These are phyloP conservation scores for Sphaerodactylus townsendi DNA, from an alignment of 2,113 vertebrate genomes.

Conservation along the genomic window DNA sequence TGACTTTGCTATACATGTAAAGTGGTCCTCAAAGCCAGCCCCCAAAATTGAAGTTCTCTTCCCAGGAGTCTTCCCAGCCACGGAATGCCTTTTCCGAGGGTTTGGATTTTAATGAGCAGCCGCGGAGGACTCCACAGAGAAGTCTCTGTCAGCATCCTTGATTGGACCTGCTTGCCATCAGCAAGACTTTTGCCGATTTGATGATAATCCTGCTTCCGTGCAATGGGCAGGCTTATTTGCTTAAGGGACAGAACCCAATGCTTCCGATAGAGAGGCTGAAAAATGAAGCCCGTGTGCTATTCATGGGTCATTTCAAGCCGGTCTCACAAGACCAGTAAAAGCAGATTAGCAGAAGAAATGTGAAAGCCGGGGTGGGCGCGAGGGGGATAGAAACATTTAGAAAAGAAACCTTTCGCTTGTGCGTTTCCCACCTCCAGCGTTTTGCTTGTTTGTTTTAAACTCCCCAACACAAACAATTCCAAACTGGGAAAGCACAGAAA, in stretches of 20 bases:
- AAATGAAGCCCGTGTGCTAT: neutral
- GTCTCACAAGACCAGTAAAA: neutral
- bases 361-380: no score
- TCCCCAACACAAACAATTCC: no score
- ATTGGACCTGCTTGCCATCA: neutral
- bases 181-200: neutral
- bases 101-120: neutral
- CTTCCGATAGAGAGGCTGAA: neutral
- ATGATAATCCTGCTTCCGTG: neutral
- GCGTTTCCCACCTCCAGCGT: no score
- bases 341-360: neutral
- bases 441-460: no score
- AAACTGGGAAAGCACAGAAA: no score
- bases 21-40: neutral
- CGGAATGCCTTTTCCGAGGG: neutral
- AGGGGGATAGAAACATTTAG: no score
- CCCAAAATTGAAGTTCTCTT: neutral
- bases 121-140: slow-evolving; percentile 12
- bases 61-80: accelerated
- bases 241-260: neutral
- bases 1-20: neutral
- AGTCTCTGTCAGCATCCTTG: neutral
- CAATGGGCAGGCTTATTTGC: neutral
- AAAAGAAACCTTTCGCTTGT: no score
- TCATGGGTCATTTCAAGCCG: neutral